A percentile compares a stretch with the other conserved stretches of the same genome.
These are phyloP conservation scores for Jordanella pulchra DNA, from an alignment of 2,797 vertebrate species.

Conservation along the genomic window DNA sequence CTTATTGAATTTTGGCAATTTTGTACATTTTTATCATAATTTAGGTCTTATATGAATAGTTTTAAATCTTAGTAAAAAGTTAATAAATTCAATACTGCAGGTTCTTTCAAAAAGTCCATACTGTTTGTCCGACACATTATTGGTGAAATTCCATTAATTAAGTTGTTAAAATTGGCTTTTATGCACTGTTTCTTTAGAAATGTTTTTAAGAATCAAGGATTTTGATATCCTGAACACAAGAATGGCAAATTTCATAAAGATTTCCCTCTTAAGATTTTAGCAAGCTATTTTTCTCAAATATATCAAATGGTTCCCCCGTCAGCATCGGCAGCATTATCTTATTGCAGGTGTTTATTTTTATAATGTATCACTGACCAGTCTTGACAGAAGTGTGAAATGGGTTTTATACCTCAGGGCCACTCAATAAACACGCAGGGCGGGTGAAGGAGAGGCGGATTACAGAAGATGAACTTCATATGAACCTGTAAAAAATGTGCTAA, in stretches of 20 bases:
- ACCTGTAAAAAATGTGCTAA: slow-evolving; percentile 23
- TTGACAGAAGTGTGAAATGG: slow-evolving; percentile 15
- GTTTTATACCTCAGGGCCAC: neutral
- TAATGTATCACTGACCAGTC: slow-evolving; percentile 1
- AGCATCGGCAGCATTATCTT: neutral
- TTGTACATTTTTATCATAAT: neutral
- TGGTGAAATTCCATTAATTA: neutral
- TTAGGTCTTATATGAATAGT: neutral
- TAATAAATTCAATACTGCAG: neutral
- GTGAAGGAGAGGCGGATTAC: neutral
- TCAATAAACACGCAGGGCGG: slow-evolving; percentile 5
- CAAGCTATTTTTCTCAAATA: neutral
- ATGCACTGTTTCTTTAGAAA: neutral
- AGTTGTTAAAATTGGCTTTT: neutral
- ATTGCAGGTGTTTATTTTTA: neutral
- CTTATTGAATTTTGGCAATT: neutral
- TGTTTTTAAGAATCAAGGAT: neutral
- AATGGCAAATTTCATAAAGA: neutral
- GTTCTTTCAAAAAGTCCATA: neutral
- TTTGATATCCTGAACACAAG: neutral
- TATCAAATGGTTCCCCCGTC: neutral
- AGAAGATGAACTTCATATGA: slow-evolving; percentile 8
- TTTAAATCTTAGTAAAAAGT: neutral
- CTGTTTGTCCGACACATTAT: neutral
- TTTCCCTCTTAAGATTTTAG: neutral